Evolutionary conservation across 2,888 invertebrate species (phyloP), one percentile per base, ranked within the genome.

Genomic region (Masnerella sp.): DNA sequence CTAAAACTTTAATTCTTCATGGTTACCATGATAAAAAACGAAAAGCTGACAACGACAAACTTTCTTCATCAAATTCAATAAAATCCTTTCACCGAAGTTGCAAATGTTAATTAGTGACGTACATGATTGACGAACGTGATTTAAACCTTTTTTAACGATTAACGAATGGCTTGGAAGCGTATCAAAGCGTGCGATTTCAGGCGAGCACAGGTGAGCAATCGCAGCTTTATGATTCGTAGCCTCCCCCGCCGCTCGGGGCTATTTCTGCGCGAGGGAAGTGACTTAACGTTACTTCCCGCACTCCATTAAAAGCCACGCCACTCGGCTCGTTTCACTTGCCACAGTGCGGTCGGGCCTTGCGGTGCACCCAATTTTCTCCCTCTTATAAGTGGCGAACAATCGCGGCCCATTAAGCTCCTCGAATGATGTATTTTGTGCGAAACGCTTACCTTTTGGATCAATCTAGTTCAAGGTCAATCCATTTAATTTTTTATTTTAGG

Each of bases 151-250:
- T 62, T 61, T 40, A 54, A 62, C 51, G 18, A 18, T 32, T 56
- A 64, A 58, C 38, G 43, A 70, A 70, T 54, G 64, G 59, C 52
- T 71, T 65, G 62, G 56, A 58, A 62, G 68, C 8, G 52, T 64
- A 58, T 73, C 75, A 73, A 67, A 58, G 56, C 45, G 47, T 42
- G 64, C 47, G 38, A 54, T 47, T 59, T 67, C 74, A 75, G 59
- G 64, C 68, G 75, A 68, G 75, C 75, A 70, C 75, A 79, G 79
- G 77, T 75, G 80, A 81, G 80, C 86, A 87, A 87, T 87, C 84
- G 85, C 82, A 80, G 82, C 80, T 86, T 86, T 85, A 87, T 86
- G 86, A 87, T 84, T 86, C 85, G 86, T 84, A 82, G 82, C 82
- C 78, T 70, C 74, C 76, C 70, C 71, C 56, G 56, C 47, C 68